Evolutionary conservation across 2,797 vertebrate species (phyloP).

Genomic region (Pseudochromis fuscus): DNA sequence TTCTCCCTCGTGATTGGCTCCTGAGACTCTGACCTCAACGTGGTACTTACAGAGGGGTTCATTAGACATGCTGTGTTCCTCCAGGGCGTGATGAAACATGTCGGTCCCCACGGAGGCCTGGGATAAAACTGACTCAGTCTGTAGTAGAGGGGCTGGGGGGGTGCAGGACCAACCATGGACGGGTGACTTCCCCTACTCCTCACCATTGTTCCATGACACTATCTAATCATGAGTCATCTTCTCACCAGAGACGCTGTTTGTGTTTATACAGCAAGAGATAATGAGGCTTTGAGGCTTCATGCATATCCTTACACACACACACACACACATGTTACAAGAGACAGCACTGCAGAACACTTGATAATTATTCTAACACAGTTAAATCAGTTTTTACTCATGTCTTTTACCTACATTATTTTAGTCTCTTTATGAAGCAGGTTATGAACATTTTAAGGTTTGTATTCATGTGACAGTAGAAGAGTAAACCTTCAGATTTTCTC

Average conservation of each 20-base stretch:
- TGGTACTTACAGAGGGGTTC: neutral
- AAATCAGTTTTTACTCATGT: too few relatives aligned
- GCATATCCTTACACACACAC: neutral
- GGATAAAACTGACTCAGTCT: slow-evolving; percentile 5
- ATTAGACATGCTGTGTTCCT: slow-evolving; percentile 21
- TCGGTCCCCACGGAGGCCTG: slow-evolving; percentile 27
- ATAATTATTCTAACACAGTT: neutral
- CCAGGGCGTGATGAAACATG: slow-evolving; percentile 38
- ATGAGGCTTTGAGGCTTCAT: slow-evolving; percentile 31
- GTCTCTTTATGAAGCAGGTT: too few relatives aligned
- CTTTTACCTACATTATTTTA: too few relatives aligned
- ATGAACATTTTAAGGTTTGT: too few relatives aligned
- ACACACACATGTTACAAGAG: neutral
- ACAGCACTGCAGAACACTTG: neutral
- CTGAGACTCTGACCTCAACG: slow-evolving; percentile 13
- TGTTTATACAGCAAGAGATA: slow-evolving; percentile 49
- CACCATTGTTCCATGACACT: slow-evolving; percentile 47
- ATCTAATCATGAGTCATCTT: slow-evolving; percentile 46
- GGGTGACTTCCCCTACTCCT: slow-evolving; percentile 21
- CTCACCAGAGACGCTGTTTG: slow-evolving; percentile 55
- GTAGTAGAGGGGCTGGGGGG: neutral
- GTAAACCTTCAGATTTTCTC: too few relatives aligned
- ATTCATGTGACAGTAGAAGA: neutral
- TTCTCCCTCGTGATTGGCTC: slow-evolving; percentile 13
- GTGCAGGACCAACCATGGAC: slow-evolving; percentile 20